phyloP scores from a whole-genome alignment of 2,888 invertebrate species.

The Nymphalis urticae region DNA sequence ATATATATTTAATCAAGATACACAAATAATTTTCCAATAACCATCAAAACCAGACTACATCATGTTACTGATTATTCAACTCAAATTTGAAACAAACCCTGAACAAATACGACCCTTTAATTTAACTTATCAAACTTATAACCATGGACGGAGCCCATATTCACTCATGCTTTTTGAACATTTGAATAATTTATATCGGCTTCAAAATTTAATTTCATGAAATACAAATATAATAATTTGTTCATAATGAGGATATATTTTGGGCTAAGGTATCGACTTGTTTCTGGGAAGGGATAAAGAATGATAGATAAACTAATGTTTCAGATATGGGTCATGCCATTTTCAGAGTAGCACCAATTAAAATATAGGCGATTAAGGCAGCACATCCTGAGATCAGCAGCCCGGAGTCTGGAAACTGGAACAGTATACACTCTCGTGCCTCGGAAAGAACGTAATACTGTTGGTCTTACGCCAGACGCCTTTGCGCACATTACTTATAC shows the following conservation, averaged over 20 bases:
- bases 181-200: conserved; percentile 18
- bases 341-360: no score
- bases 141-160: conserved; percentile 11
- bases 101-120: conserved; percentile 16
- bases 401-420: no score
- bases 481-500: no score
- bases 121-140: conserved; percentile 23
- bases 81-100: conserved; percentile 5
- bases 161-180: conserved; percentile 15
- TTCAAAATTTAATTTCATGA: neutral
- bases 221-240: neutral
- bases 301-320: no score
- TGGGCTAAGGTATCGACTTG: no score
- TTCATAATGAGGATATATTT: neutral
- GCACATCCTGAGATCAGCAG: no score
- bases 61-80: neutral
- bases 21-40: conserved; percentile 16
- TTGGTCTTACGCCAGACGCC: no score
- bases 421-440: no score
- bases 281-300: no score
- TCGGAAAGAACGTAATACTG: no score
- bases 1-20: neutral
- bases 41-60: neutral
- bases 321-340: no score
- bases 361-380: no score